Percentiles rank a stretch among this genome's conserved stretches.
Evolutionary conservation across 1,140 invertebrate genomes (phyloP).

Genomic region (Aphelenchoides fujianensis): DNA sequence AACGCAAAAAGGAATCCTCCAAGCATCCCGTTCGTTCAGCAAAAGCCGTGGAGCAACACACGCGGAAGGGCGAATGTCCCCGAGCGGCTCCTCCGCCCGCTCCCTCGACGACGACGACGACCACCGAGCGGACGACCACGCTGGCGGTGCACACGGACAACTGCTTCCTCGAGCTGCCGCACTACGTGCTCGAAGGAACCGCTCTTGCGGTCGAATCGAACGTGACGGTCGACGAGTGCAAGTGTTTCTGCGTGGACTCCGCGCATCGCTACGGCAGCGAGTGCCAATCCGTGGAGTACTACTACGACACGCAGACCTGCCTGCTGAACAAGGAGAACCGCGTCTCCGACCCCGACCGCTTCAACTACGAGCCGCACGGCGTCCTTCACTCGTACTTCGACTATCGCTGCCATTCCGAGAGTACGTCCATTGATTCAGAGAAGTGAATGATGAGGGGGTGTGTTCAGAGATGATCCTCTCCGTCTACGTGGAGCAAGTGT

Average conservation of each 20-base stretch:
- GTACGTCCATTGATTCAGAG: conserved; percentile 21
- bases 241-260: conserved; percentile 56
- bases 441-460: conserved; percentile 17
- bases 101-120: conserved; percentile 9
- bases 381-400: conserved; percentile 55
- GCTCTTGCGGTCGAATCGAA: conserved; percentile 37
- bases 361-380: conserved; percentile 46
- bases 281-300: conserved; percentile 50
- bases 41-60: conserved; percentile 19
- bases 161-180: conserved; percentile 58
- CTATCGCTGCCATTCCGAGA: conserved; percentile 49
- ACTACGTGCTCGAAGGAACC: conserved; percentile 57
- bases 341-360: conserved; percentile 53
- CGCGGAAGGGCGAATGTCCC: conserved; percentile 18
- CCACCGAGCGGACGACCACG: conserved; percentile 23
- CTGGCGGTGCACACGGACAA: conserved; percentile 37
- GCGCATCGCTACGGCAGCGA: conserved; percentile 52
- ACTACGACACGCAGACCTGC: conserved; percentile 56
- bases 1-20: background rate
- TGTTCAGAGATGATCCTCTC: conserved; percentile 36
- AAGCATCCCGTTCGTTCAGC: conserved; percentile 17
- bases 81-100: background rate
- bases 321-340: conserved; percentile 58
- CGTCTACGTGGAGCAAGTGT: conserved; percentile 41
- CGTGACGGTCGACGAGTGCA: conserved; percentile 49